These are phyloP conservation scores for Struthidea cinerea DNA, from an alignment of 2,113 vertebrate genomes.

Conservation along the genomic window DNA sequence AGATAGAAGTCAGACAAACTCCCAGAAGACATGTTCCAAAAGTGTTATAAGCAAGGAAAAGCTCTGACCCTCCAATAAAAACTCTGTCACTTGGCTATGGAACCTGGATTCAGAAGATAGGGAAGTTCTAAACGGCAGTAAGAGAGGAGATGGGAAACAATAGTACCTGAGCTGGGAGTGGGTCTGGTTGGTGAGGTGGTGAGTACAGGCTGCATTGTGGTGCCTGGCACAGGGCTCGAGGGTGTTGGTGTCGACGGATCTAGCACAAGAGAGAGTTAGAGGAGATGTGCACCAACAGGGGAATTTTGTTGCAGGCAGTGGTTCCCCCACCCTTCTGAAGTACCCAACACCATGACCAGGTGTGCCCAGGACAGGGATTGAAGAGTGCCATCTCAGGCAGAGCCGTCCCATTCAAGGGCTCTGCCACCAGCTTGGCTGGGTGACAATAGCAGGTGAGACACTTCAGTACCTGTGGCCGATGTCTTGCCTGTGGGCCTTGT, in stretches of 20 bases:
- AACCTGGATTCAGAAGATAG: not conserved
- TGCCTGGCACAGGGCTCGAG: too few species aligned
- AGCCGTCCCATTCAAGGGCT: not conserved
- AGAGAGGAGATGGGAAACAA: not conserved
- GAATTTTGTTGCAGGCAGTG: not conserved
- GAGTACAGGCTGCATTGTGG: too few species aligned
- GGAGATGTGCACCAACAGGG: fast-evolving
- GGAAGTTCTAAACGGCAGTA: not conserved
- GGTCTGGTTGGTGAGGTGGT: too few species aligned
- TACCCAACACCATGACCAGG: not conserved
- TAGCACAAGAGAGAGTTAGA: too few species aligned
- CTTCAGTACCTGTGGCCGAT: not conserved
- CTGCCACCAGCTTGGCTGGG: not conserved
- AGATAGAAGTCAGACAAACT: not conserved
- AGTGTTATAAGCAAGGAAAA: fast-evolving
- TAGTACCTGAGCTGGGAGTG: not conserved
- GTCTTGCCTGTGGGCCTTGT: not conserved
- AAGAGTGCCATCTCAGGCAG: too few species aligned
- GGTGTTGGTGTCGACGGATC: too few species aligned
- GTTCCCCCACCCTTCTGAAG: not conserved
- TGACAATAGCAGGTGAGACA: not conserved
- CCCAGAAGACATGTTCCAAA: fast-evolving
- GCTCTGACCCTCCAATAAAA: fast-evolving
- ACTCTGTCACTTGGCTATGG: fast-evolving
- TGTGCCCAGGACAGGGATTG: not conserved